Evolutionary conservation across 2,888 invertebrate species (phyloP), one percentile per base, ranked within the genome.

Genomic region (Tachina grossa): DNA sequence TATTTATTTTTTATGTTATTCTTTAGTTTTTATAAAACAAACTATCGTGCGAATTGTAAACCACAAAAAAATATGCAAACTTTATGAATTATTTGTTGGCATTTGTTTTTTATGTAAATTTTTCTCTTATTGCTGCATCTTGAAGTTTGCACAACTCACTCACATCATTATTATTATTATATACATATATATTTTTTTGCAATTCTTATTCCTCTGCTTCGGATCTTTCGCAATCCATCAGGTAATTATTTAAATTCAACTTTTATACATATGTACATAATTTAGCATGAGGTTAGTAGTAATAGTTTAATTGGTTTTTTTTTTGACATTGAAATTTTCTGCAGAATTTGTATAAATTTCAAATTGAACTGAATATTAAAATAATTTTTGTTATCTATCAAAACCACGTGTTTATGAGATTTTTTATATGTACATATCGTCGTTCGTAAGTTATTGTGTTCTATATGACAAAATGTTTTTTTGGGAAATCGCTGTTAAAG

Each of bases 321-420:
- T 66, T 66, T 72, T 81, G 84, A 84, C 81, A 84, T 81, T 84
- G 84, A 84, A 75, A 74, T 47, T 77, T 80, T 61, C 53, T 84
- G 80, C 80, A 80, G 80, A 84, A 16, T 76, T 76, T 76, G 49
- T 74, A 57, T 51, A 55, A 47, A 78, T 55, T 74, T 22, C 11
- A 5, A 65, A 66, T n/a, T 41, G 14, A 69, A 68, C 66, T 66
- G 59, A 75, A 57, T 66, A 65, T 66, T 55, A 55, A 43, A 63
- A 59, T 11, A 49, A 9, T 57, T 22, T 72, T 68, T 53, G 39
- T 9, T 16, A 63, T n/a, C 1, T n/a, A 13, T 14, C 9, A 22
- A 4, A 63, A 53, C 51, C 63, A 75, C 51, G 41, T 69, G 66
- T n/a, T 31, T 14, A 10, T 31, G 14, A 10, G 19, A 45, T 31